A percentile compares a stretch with the other conserved stretches of the same genome.
phyloP scores from a whole-genome alignment of 2,113 vertebrate species.

The Pardalotus punctatus region DNA sequence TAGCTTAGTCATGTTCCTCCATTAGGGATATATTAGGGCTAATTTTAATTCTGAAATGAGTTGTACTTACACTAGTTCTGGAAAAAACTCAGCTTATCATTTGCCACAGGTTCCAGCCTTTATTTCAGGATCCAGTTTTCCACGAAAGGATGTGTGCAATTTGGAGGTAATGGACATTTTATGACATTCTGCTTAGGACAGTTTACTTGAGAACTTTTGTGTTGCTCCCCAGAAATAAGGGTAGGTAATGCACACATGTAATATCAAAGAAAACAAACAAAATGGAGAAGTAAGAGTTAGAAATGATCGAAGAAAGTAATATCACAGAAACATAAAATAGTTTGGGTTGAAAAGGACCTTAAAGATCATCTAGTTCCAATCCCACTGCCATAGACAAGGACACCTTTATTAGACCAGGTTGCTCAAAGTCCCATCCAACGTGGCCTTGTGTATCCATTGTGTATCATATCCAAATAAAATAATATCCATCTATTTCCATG shows the following conservation, averaged over 20 bases:
- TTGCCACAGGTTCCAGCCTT: neutral
- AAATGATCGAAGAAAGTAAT: neutral
- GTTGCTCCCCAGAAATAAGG: neutral
- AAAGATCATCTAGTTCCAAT: neutral
- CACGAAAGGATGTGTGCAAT: neutral
- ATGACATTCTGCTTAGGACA: neutral
- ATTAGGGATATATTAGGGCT: neutral
- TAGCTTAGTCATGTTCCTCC: neutral
- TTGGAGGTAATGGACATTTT: neutral
- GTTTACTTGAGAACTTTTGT: neutral
- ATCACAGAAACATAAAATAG: neutral
- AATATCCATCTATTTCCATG: neutral
- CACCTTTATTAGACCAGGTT: neutral
- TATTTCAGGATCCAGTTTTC: neutral
- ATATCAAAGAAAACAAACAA: neutral
- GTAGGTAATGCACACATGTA: neutral
- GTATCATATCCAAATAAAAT: neutral
- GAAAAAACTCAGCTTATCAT: neutral
- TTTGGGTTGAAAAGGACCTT: neutral
- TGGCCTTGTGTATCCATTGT: neutral
- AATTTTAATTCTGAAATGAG: neutral
- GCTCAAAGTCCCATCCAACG: neutral
- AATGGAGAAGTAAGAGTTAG: neutral
- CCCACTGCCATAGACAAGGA: accelerated
- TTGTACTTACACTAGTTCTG: neutral